Percentiles rank a stretch among this genome's conserved stretches.
phyloP scores from a whole-genome alignment of 2,113 vertebrate genomes.

The Cottus gobio region DNA sequence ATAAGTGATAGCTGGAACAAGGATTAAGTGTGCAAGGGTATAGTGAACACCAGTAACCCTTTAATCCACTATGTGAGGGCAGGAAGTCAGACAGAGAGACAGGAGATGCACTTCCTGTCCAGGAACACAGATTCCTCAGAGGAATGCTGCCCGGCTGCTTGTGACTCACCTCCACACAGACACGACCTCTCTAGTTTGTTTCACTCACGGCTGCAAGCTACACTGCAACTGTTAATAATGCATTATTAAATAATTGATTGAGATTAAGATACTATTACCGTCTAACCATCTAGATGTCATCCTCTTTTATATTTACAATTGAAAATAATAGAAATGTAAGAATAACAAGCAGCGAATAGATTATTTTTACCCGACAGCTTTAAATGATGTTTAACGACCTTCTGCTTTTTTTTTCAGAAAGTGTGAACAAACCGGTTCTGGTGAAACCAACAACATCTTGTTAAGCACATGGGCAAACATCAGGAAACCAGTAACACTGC shows the following conservation, averaged over 20 bases:
- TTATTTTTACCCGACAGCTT: background rate
- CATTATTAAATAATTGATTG: background rate
- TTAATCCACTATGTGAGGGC: constrained; percentile 61
- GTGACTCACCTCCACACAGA: background rate
- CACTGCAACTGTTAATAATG: background rate
- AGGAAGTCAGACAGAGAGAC: constrained; percentile 47
- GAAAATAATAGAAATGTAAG: background rate
- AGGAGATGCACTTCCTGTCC: constrained; percentile 58
- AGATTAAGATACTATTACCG: background rate
- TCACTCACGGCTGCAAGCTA: background rate
- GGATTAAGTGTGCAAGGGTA: constrained; percentile 66
- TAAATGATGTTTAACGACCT: background rate
- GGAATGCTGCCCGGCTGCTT: constrained; percentile 48
- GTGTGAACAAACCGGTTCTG: background rate
- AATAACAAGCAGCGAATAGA: background rate
- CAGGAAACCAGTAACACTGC: background rate
- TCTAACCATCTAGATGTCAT: background rate
- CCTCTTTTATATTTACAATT: background rate
- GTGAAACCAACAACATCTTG: background rate
- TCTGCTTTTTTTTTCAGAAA: background rate
- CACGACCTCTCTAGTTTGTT: background rate
- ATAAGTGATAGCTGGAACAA: constrained; percentile 52
- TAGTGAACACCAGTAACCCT: constrained; percentile 66
- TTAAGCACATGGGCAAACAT: background rate
- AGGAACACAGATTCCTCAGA: constrained; percentile 57